These are phyloP conservation scores for Jaculus jaculus DNA, from an alignment of 2,113 vertebrate species.

Conservation along the genomic window DNA sequence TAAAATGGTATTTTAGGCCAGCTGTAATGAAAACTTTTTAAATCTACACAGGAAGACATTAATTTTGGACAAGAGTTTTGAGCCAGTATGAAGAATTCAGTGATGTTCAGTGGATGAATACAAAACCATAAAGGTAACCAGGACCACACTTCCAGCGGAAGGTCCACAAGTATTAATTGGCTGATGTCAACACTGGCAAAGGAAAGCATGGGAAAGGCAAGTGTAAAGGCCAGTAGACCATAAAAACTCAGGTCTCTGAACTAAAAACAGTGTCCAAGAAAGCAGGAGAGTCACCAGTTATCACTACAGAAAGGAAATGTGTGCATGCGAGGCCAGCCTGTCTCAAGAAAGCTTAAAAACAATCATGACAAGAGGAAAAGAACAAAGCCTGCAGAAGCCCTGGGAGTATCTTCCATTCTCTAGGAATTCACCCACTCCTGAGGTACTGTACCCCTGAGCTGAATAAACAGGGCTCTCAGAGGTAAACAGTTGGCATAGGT, in stretches of 20 bases:
- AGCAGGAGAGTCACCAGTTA: background rate
- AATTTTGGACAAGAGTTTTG: background rate
- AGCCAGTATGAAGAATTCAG: background rate
- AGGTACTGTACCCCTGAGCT: accelerated
- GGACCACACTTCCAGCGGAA: background rate
- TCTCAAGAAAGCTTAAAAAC: background rate
- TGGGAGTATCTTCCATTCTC: background rate
- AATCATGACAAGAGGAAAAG: background rate
- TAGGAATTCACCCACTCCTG: background rate
- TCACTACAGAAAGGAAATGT: background rate
- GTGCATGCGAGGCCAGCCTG: background rate
- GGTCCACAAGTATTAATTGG: background rate
- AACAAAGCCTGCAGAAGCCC: background rate
- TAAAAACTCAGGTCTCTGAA: background rate
- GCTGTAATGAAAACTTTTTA: background rate
- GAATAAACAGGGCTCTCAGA: background rate
- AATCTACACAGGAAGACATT: background rate
- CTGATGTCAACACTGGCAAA: constrained; percentile 21
- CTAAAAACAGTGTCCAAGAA: background rate
- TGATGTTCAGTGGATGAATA: background rate
- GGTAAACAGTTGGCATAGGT: background rate
- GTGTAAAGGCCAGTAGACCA: background rate
- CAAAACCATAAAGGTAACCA: background rate
- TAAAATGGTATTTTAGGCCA: background rate
- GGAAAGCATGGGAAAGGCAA: background rate